A percentile compares a stretch with the other conserved stretches of the same genome.
phyloP scores from a whole-genome alignment of 30 jellyfish, hydroid and myxozoan species.

The Haliclystus octoradiatus region DNA sequence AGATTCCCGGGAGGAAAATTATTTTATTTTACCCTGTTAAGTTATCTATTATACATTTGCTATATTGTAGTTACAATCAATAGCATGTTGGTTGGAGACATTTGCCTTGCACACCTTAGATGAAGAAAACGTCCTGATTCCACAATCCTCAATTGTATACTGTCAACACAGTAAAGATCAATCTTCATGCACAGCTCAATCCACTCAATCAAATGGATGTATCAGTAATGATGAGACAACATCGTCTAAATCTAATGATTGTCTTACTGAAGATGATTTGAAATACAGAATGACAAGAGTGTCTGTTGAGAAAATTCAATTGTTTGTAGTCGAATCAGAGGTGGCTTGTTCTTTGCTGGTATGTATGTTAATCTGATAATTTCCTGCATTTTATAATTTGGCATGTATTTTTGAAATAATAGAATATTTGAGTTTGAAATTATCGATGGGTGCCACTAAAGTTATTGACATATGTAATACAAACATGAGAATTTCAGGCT shows the following conservation, averaged over 20 bases:
- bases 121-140: slow-evolving; percentile 52
- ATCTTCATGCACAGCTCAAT: slow-evolving; percentile 17
- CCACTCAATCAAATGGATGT: neutral
- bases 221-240: slow-evolving; percentile 2
- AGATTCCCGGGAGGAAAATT: too few species aligned
- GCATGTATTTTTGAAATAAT: neutral
- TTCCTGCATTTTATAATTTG: neutral
- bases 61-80: slow-evolving; percentile 51
- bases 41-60: too few species aligned
- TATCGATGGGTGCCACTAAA: too few species aligned
- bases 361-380: neutral
- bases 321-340: slow-evolving; percentile 66
- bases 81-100: slow-evolving; percentile 64
- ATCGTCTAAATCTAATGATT: slow-evolving; percentile 13
- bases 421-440: too few species aligned
- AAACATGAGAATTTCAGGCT: too few species aligned
- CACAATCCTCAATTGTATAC: slow-evolving; percentile 29
- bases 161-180: slow-evolving; percentile 66
- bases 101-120: slow-evolving; percentile 55
- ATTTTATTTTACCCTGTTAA: too few species aligned
- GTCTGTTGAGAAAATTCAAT: slow-evolving; percentile 53
- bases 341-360: slow-evolving; percentile 82
- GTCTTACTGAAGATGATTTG: slow-evolving; percentile 77
- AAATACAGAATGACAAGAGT: slow-evolving; percentile 78
- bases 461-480: too few species aligned